Base-by-base conservation (phyloP, 2,888 invertebrate genomes). In the Plusia festucae region DNA sequence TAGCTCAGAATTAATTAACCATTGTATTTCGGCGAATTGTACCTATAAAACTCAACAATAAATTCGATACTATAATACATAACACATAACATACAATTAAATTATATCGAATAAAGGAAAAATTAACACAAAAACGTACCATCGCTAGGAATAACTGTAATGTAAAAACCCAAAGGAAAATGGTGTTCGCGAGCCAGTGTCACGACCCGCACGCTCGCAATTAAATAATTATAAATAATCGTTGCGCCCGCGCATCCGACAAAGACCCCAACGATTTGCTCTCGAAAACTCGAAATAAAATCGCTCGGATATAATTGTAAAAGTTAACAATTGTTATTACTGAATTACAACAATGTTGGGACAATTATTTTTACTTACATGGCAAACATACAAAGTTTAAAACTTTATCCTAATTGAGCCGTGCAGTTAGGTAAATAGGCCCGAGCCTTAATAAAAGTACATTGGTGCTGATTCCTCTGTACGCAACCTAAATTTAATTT, bases 181-280 rank as follows among this genome's bases (percentile, higher is more conserved):
- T 73, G 61, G 57, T 70, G 61, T 62, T 64, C 65, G 64, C 60
- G 60, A 76, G 73, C 67, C 70, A 81, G 72, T 84, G 84, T 85
- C 85, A 81, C 84, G 82, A 85, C 82, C 82, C 74, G 70, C 68
- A 70, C 70, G 59, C 53, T 66, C 65, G 79, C 82, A 82, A 88
- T 89, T 88, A 86, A 88, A 88, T 88, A 87, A 88, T 88, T 85
- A 87, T 76, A 68, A 76, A 75, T 82, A 86, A 88, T 85, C 72
- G 75, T 65, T 81, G 79, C 83, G 75, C 75, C 82, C 81, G 82
- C 82, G 81, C 82, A 82, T 78, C 79, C 73, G 68, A 81, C 81
- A 64, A 68, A 66, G 61, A 61, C 66, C 58, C 60, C 62, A 64
- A 74, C 77, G 60, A 74, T 66, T 73, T 70, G 73, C 61, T 68